phyloP scores from a whole-genome alignment of 1,140 invertebrate species.

The Ceratina australensis region DNA sequence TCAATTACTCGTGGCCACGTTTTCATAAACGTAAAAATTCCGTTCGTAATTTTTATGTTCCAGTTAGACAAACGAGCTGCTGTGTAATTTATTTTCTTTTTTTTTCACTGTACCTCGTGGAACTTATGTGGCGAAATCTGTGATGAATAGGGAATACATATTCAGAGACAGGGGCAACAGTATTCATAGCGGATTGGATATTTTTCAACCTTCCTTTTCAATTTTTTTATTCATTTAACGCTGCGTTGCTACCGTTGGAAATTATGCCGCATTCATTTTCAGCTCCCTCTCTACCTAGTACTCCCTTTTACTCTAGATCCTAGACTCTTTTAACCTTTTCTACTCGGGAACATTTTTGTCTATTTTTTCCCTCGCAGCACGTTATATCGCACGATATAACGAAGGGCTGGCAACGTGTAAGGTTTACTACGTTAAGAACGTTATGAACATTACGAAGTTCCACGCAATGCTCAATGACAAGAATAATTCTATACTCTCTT shows the following conservation, averaged over 20 bases:
- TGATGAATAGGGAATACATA: constrained; percentile 8
- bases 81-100: constrained; percentile 12
- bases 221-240: constrained; percentile 15
- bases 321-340: no score
- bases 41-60: neutral
- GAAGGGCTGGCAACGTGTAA: neutral
- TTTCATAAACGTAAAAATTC: no score
- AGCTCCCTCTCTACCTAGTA: neutral
- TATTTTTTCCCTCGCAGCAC: neutral
- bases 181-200: constrained; percentile 11
- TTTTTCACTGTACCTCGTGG: constrained; percentile 6
- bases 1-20: no score
- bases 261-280: constrained; percentile 3
- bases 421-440: neutral
- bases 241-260: constrained; percentile 5
- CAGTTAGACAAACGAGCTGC: neutral
- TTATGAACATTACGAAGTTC: no score
- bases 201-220: constrained; percentile 20
- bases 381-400: constrained; percentile 5
- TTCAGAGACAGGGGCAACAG: no score
- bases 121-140: constrained; percentile 7
- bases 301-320: neutral
- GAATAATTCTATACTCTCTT: no score
- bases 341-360: neutral
- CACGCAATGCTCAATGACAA: no score